Base-by-base conservation (phyloP, 2,888 invertebrate species). In the Creontiades dilutus region DNA sequence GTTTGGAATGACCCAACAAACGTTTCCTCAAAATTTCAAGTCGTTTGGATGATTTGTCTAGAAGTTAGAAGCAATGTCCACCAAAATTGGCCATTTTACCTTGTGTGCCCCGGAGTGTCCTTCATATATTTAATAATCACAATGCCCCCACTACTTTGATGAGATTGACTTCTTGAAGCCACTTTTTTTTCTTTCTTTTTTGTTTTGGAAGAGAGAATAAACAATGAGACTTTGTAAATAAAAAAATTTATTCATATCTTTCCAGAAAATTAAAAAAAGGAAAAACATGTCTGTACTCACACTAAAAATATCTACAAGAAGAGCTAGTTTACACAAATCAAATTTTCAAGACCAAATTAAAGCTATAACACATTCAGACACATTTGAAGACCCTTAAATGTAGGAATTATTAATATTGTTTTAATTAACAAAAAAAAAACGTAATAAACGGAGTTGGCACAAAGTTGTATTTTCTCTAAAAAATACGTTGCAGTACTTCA, bases 351-450 rank as follows among this genome's bases (percentile, higher is more conserved):
- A 82, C 47, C 82, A 78, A 78, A 80, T 88, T 88, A 88, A 88
- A 88, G 88, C 88, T 88, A 80, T 88, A 48, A 47, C 88, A 88
- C 76, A 88, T 80, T 85, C 85, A 85, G 85, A 57, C 85, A 82
- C 46, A 82, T 47, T 82, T 82, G 3, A 82, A 52, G 19, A 82
- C 82, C 68, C 82, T 52, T 46, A 78, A 47, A 46, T 52, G 4
- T 82, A 82, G 52, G 47, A 48, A 47, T 68, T 68, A 82, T 82
- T 52, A 23, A 82, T 37, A 37, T 52, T 82, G 46, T 52, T 52
- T 16, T 37, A 37, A 37, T 37, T 52, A 82, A 75, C 48, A n/a
- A 68, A 61, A 61, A 75, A n/a, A 46, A 28, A 86, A 37, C 23
- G 47, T 55, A 86, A n/a, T 86, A 86, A 86, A 86, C 68, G 23